Conservation (phyloP, 1,140 invertebrate species). For the Carcinoscorpius rotundicauda region DNA sequence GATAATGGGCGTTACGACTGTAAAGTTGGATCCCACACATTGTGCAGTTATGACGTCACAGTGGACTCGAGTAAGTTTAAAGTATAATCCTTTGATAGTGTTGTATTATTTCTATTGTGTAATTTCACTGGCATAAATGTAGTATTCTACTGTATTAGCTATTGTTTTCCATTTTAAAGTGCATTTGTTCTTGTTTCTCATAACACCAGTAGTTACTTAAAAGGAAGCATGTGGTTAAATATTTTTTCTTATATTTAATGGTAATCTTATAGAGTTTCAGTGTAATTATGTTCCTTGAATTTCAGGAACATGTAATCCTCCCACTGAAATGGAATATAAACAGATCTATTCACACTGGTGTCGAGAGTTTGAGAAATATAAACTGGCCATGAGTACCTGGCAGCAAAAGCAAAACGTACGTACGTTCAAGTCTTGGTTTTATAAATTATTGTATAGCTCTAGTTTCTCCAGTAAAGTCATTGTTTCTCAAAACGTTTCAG, state of each 20-base stretch:
- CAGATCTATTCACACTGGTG: constrained; percentile 95
- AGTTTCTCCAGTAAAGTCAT: too few relatives aligned
- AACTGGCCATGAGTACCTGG: constrained; percentile 88
- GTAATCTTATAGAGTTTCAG: background rate
- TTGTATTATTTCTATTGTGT: background rate
- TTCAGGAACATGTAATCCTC: constrained; percentile 42
- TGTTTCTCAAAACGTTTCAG: too few relatives aligned
- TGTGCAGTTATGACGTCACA: constrained; percentile 84
- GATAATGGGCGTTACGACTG: constrained; percentile 84
- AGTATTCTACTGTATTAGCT: background rate
- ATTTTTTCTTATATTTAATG: too few relatives aligned
- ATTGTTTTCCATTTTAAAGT: background rate
- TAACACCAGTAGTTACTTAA: too few relatives aligned
- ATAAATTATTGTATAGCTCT: too few relatives aligned
- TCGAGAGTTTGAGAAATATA: constrained; percentile 92
- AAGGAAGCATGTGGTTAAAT: too few relatives aligned
- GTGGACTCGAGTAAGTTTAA: constrained; percentile 55
- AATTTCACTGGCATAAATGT: background rate
- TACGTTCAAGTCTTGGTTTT: constrained; percentile 19
- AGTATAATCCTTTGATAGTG: background rate
- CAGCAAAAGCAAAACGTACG: constrained; percentile 83
- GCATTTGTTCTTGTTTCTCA: background rate
- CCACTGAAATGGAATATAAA: constrained; percentile 59
- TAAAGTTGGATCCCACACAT: constrained; percentile 57
- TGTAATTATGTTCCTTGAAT: constrained; percentile 34